These are phyloP conservation scores for Semnopithecus entellus DNA, from an alignment of 2,113 vertebrate species.

Conservation along the genomic window DNA sequence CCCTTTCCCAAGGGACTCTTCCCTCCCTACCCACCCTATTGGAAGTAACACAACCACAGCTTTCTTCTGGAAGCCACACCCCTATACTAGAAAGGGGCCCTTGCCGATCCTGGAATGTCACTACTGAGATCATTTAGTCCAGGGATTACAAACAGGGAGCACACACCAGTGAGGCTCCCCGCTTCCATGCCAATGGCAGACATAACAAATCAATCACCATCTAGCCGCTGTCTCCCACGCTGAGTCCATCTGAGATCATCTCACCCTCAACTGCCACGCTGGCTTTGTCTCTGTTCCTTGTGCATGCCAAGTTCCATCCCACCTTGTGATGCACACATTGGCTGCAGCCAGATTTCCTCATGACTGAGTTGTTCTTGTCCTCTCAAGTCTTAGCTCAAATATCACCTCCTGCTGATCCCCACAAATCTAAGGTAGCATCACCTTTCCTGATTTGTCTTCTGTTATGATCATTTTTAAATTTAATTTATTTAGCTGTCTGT, in stretches of 20 bases:
- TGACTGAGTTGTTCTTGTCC: not conserved
- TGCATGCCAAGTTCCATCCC: not conserved
- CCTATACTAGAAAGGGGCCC: not conserved
- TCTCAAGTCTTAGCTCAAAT: not conserved
- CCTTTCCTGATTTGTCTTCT: not conserved
- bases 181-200: not conserved
- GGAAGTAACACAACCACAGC: not conserved
- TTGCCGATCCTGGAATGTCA: not conserved
- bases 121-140: not conserved
- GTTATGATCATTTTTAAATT: not conserved
- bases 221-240: not conserved
- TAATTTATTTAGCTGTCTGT: not conserved
- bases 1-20: not conserved
- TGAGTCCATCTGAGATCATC: not conserved
- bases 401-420: not conserved
- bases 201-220: not conserved
- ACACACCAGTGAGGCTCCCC: not conserved
- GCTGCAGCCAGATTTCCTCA: not conserved
- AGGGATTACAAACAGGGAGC: not conserved
- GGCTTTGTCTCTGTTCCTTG: not conserved
- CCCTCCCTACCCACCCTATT: not conserved
- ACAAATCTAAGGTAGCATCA: not conserved
- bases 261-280: not conserved
- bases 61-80: not conserved
- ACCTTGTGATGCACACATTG: not conserved